phyloP scores from a whole-genome alignment of 2,113 vertebrate species.

The Chionis minor region DNA sequence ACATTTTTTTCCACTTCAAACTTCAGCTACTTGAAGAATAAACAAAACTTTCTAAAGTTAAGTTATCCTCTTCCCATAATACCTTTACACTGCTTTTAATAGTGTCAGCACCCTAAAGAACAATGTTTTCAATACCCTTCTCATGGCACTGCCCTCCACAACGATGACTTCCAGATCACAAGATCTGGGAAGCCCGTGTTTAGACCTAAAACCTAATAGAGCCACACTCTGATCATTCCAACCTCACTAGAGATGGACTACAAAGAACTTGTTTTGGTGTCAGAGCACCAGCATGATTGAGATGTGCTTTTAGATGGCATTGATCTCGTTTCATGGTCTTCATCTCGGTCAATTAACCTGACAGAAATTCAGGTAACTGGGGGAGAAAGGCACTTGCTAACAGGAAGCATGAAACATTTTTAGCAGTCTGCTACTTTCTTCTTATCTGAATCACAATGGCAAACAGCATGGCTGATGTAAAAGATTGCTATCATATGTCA shows the following conservation, averaged over 20 bases:
- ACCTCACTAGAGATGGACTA: neutral
- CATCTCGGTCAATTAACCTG: neutral
- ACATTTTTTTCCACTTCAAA: neutral
- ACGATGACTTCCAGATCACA: neutral
- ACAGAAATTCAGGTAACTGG: neutral
- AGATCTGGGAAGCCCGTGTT: neutral
- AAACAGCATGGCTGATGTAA: neutral
- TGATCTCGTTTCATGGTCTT: neutral
- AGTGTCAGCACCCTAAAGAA: neutral
- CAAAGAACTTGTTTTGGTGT: neutral
- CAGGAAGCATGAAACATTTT: neutral
- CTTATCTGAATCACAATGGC: neutral
- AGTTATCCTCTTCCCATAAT: neutral
- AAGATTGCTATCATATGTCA: neutral
- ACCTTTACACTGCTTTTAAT: neutral
- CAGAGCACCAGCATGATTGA: neutral
- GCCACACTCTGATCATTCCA: neutral
- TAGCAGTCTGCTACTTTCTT: neutral
- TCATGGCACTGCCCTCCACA: neutral
- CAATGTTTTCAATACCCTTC: neutral
- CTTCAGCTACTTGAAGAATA: neutral
- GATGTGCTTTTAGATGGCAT: neutral
- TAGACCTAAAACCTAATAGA: neutral
- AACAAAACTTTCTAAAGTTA: neutral
- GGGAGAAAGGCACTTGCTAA: neutral